Evolutionary conservation across 2,113 vertebrate genomes (phyloP).

Genomic region (Acinonyx jubatus): DNA sequence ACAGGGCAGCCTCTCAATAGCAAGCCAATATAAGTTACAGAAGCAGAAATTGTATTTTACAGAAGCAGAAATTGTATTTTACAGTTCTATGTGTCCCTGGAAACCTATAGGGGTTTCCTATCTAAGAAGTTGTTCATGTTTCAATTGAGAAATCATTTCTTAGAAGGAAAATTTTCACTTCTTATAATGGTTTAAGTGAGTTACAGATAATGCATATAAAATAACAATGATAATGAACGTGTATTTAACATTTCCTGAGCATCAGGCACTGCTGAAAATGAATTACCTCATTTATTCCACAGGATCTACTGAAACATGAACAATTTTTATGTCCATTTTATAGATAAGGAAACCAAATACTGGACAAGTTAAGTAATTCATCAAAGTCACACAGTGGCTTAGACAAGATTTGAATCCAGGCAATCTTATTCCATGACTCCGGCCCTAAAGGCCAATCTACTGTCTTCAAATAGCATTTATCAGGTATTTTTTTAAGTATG

Average conservation of each 20-base stretch:
- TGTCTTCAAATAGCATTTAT: neutral
- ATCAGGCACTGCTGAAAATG: neutral
- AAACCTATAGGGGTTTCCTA: neutral
- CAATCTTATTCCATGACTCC: neutral
- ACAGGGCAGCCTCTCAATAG: neutral
- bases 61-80: neutral
- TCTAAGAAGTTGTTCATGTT: neutral
- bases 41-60: neutral
- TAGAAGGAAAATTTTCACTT: neutral
- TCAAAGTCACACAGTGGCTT: neutral
- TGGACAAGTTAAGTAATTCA: neutral
- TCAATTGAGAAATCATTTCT: conserved; percentile 29
- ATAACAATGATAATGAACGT: neutral
- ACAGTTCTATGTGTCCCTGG: neutral
- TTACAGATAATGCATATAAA: conserved; percentile 1
- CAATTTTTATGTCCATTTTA: neutral
- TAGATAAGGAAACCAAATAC: conserved; percentile 11
- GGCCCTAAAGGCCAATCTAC: neutral
- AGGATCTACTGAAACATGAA: neutral
- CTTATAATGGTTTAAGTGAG: neutral
- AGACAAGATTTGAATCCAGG: neutral
- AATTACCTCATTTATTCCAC: conserved; percentile 3
- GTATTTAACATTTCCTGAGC: conserved; percentile 19
- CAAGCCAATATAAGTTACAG: neutral
- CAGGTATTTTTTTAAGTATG: neutral